Base-by-base conservation (phyloP, 1,140 invertebrate species). In the Patella vulgata region DNA sequence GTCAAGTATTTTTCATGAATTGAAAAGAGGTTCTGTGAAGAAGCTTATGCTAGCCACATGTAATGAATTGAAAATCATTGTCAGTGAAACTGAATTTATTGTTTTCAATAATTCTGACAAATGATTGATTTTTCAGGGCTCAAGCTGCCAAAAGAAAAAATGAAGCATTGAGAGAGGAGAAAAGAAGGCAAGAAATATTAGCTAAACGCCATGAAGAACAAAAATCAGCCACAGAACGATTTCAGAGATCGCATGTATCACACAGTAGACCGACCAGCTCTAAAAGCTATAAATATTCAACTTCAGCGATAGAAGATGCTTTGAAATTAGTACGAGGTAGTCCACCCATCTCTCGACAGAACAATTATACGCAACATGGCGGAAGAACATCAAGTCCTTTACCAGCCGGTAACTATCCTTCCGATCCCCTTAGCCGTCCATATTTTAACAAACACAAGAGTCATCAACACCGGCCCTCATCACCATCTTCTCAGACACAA, bases 171-270 rank as follows among this genome's bases (percentile, higher is more conserved):
- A 61, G 67, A 53, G 77, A 79, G 66, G 79, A 81, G 60, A 74
- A 73, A 60, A 55, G 79, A 33, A 60, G 79, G 48, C 72, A 79
- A 54, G 70, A 71, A 23, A 81, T 81, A 52, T 58, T 81, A 48
- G 28, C 55, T 17, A 71, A 69, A 52, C 47, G 79, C 11, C 64
- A 68, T 33, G 68, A 79, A 43, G 57, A 73, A 58, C 78, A 80
- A 43, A 62, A 68, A 40, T 68, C 74, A 42, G 79, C 79, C 11
- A 81, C 79, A 42, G 79, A 81, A 60, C 74, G 70, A 53, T 81
- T 73, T 59, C 79, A 81, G 48, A 39, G 78, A 36, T 71, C 63
- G 9, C 67, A 70, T 44, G 27, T 74, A 19, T 55, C 52, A 30
- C 39, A 47, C 27, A 51, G 55, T 21, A 48, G 58, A 21, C 59